These are phyloP conservation scores for Leptoclinus maculatus DNA, from an alignment of 2,797 vertebrate species.

Conservation along the genomic window DNA sequence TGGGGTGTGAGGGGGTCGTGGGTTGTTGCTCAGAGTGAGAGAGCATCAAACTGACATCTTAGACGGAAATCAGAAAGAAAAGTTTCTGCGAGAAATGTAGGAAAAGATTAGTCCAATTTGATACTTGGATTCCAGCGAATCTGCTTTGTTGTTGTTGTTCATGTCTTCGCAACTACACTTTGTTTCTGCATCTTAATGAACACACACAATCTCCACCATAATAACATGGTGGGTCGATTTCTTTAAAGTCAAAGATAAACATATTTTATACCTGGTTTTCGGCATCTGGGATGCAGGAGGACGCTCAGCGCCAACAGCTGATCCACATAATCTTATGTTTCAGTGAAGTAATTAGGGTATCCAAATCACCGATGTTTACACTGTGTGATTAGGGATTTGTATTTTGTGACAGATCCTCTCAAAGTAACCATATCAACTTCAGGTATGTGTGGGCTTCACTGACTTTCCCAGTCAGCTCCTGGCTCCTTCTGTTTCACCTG, in stretches of 20 bases:
- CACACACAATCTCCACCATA: constrained; percentile 22
- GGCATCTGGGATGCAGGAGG: constrained; percentile 25
- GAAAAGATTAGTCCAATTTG: neutral
- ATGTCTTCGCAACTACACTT: neutral
- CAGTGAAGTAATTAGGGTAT: constrained; percentile 35
- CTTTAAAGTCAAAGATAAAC: constrained; percentile 42
- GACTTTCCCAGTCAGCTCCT: neutral
- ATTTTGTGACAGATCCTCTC: constrained; percentile 28
- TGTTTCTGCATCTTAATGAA: constrained; percentile 23
- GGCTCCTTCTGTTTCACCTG: constrained; percentile 13
- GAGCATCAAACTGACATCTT: constrained; percentile 25
- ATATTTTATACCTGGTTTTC: constrained; percentile 38
- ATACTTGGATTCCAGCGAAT: neutral
- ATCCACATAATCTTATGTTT: constrained; percentile 50
- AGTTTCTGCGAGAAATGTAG: neutral
- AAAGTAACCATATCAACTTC: constrained; percentile 4
- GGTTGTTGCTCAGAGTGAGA: constrained; percentile 16
- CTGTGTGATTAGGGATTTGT: constrained; percentile 37
- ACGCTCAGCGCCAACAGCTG: constrained; percentile 19
- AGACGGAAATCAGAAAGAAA: neutral
- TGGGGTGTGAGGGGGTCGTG: neutral
- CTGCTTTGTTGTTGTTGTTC: neutral
- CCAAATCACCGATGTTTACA: constrained; percentile 26
- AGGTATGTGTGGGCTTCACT: constrained; percentile 6
- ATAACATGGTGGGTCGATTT: constrained; percentile 7